These are phyloP conservation scores for Heliconius congener DNA, from an alignment of 1,140 invertebrate genomes.

Conservation along the genomic window DNA sequence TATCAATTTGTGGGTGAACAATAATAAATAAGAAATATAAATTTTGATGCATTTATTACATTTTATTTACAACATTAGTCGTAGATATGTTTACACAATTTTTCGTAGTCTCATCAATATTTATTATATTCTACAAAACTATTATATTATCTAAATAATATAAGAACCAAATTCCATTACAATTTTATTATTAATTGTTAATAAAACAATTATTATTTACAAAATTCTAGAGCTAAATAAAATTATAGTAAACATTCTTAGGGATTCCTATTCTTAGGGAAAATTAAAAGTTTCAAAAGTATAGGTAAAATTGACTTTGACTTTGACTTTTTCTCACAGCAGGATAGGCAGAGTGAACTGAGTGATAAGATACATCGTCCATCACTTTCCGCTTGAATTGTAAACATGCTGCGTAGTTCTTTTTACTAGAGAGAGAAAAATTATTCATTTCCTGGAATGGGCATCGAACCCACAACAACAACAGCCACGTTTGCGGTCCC, in stretches of 20 bases:
- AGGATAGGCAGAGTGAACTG: no score
- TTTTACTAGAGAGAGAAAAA: no score
- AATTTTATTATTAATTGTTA: neutral
- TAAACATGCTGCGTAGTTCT: no score
- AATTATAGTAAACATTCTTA: neutral
- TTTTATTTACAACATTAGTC: slow-evolving; percentile 33
- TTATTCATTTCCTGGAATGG: no score
- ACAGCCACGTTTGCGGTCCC: no score
- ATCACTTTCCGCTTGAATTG: no score
- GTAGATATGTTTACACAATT: slow-evolving; percentile 29
- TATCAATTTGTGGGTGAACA: neutral
- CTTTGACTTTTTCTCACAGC: no score
- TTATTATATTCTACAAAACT: slow-evolving; percentile 19
- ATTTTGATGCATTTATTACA: slow-evolving; percentile 32
- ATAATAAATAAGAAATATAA: neutral
- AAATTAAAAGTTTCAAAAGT: no score
- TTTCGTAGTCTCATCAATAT: slow-evolving; percentile 15
- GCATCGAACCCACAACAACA: no score
- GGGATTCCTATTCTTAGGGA: no score
- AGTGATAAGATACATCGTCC: no score
- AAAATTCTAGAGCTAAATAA: neutral
- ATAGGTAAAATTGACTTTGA: no score
- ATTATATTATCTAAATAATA: slow-evolving; percentile 8
- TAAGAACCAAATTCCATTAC: slow-evolving; percentile 15
- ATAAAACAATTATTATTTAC: neutral